phyloP scores from a whole-genome alignment of 2,888 invertebrate genomes.

The Camptogramma bilineatum region DNA sequence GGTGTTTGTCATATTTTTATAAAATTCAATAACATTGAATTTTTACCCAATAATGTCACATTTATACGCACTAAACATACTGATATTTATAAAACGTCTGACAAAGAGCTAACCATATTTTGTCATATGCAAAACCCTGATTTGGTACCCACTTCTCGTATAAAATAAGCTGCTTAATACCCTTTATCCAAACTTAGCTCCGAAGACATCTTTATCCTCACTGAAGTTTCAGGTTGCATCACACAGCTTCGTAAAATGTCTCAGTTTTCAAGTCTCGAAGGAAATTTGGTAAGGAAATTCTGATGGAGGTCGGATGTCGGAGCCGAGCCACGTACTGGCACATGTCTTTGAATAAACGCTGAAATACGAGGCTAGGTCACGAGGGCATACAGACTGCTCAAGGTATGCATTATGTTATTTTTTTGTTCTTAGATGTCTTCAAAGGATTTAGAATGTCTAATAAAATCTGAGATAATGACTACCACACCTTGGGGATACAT shows the following conservation, averaged over 20 bases:
- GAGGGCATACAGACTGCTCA: constrained; percentile 35
- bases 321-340: constrained; percentile 32
- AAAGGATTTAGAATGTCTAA: too few relatives aligned
- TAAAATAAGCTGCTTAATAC: constrained; percentile 39
- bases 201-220: constrained; percentile 41
- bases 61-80: neutral
- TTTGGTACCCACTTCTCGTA: constrained; percentile 15
- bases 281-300: constrained; percentile 49
- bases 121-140: neutral
- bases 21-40: too few relatives aligned
- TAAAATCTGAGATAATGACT: neutral
- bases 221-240: constrained; percentile 43
- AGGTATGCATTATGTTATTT: constrained; percentile 1
- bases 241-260: constrained; percentile 40
- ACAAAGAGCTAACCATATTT: neutral
- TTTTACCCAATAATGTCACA: neutral
- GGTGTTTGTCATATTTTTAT: too few relatives aligned
- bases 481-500: too few relatives aligned
- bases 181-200: constrained; percentile 40
- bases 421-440: neutral
- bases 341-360: constrained; percentile 49
- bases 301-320: constrained; percentile 45
- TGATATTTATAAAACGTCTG: neutral
- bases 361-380: constrained; percentile 44
- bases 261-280: constrained; percentile 48